Conservation (phyloP, 2,888 invertebrate species). For the Dendrolimus pini region DNA sequence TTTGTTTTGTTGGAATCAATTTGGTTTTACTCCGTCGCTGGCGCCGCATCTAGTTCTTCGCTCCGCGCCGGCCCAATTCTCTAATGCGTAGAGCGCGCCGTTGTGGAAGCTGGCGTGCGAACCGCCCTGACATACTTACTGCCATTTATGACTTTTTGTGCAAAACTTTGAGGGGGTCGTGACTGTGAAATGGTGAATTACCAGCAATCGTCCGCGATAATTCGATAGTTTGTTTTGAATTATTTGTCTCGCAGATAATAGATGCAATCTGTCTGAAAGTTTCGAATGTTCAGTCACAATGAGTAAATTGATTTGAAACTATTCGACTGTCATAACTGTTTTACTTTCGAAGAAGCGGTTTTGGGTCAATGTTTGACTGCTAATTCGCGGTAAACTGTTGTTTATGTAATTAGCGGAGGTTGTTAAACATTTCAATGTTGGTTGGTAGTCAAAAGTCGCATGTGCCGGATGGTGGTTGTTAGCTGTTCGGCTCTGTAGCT, state of each 20-base stretch:
- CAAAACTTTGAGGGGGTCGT: constrained; percentile 58
- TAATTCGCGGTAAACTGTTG: constrained; percentile 24
- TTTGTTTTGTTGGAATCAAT: constrained; percentile 42
- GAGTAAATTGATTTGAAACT: constrained; percentile 9
- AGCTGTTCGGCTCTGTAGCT: constrained; percentile 21
- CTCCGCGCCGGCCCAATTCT: constrained; percentile 52
- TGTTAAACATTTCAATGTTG: constrained; percentile 34
- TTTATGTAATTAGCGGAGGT: constrained; percentile 44
- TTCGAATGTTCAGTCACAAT: constrained; percentile 12
- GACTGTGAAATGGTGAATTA: constrained; percentile 70
- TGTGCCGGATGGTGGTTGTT: constrained; percentile 60
- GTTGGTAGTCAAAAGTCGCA: constrained; percentile 52
- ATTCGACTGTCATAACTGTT: constrained; percentile 22
- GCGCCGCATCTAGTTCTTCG: constrained; percentile 22
- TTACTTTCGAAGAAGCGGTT: constrained; percentile 24
- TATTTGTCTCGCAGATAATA: constrained; percentile 34
- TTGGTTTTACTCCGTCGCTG: constrained; percentile 27
- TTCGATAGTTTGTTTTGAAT: constrained; percentile 48
- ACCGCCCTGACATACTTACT: constrained; percentile 60
- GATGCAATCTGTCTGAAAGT: constrained; percentile 33
- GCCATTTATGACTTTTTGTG: constrained; percentile 47
- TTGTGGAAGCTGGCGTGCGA: constrained; percentile 44
- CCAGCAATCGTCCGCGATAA: constrained; percentile 28
- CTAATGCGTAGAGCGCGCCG: constrained; percentile 34
- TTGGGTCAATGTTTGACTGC: constrained; percentile 18